A percentile compares a stretch with the other conserved stretches of the same genome.
These are phyloP conservation scores for Grapholita molesta DNA, from an alignment of 1,140 invertebrate genomes.

Conservation along the genomic window DNA sequence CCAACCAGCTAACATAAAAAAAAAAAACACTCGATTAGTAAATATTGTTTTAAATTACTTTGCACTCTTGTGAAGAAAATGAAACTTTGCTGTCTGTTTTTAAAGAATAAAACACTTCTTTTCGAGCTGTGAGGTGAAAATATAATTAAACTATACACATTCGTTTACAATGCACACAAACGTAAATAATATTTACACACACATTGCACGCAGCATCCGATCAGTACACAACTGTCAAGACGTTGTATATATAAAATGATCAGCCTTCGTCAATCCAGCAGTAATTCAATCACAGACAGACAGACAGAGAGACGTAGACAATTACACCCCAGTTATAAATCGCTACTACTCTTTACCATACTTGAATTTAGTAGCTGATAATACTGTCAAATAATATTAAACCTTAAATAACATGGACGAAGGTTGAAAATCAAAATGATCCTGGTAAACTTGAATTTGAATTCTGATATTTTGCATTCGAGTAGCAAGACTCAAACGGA, in stretches of 20 bases:
- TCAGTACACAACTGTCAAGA: background rate
- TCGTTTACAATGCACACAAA: background rate
- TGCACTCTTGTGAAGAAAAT: too few species aligned
- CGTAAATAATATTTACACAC: background rate
- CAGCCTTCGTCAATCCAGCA: constrained; percentile 31
- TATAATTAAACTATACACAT: background rate
- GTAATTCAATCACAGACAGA: constrained; percentile 32
- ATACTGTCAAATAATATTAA: background rate
- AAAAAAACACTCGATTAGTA: too few species aligned
- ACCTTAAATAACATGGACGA: background rate
- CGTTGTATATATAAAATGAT: constrained; percentile 40
- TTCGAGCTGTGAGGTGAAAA: too few species aligned
- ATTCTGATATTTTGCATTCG: constrained; percentile 41
- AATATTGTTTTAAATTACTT: too few species aligned
- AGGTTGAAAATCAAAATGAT: background rate
- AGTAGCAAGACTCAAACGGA: constrained; percentile 20
- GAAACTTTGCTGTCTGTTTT: too few species aligned
- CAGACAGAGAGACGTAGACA: constrained; percentile 41
- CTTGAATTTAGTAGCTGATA: constrained; percentile 37
- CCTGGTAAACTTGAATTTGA: constrained; percentile 12
- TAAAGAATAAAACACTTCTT: too few species aligned
- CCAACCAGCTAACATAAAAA: too few species aligned
- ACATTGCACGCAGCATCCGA: background rate
- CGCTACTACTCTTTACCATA: constrained; percentile 44
- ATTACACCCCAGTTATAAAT: constrained; percentile 53